These are phyloP conservation scores for Diaphora mendica DNA, from an alignment of 2,888 invertebrate species.

Conservation along the genomic window DNA sequence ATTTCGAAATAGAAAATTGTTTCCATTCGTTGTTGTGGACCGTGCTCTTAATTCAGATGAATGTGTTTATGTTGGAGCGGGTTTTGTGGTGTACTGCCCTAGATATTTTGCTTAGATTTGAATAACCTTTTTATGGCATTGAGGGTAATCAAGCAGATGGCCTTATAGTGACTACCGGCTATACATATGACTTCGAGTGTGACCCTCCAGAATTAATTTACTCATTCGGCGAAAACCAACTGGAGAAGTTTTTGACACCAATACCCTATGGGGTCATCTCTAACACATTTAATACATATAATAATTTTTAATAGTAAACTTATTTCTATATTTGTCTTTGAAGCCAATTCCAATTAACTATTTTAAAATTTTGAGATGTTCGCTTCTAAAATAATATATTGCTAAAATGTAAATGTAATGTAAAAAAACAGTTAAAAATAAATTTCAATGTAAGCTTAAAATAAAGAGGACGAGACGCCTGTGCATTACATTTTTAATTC, in stretches of 20 bases:
- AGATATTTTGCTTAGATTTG: conserved; percentile 11
- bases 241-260: neutral
- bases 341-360: neutral
- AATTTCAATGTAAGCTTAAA: conserved; percentile 33
- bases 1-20: conserved; percentile 82
- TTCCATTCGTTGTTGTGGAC: conserved; percentile 56
- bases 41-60: conserved; percentile 54
- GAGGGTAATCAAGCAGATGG: neutral
- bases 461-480: conserved; percentile 41
- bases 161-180: neutral
- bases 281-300: neutral
- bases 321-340: neutral
- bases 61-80: conserved; percentile 50
- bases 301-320: neutral
- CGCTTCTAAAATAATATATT: neutral
- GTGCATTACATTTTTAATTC: conserved; percentile 54
- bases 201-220: neutral
- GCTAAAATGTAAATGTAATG: neutral
- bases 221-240: neutral
- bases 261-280: neutral
- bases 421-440: neutral
- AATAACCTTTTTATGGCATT: neutral
- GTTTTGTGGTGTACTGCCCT: conserved; percentile 20
- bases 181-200: neutral
- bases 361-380: neutral